Evolutionary conservation across 2,888 invertebrate genomes (phyloP), one percentile per base, ranked within the genome.

Genomic region (Gortyna flavago): DNA sequence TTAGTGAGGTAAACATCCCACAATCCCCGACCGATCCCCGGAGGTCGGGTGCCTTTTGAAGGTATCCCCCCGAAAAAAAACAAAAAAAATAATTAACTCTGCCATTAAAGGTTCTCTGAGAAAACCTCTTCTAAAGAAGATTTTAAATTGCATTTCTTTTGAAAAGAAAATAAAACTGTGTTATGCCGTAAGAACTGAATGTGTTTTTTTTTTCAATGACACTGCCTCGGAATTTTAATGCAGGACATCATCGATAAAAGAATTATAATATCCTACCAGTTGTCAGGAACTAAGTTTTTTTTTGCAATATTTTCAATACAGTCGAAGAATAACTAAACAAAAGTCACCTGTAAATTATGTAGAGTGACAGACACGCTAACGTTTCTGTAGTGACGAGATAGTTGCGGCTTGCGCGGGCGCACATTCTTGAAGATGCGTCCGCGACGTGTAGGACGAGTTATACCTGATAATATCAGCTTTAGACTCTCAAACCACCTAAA

Each of bases 391-490:
- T 99, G 99, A 0, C 99, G 97, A 87, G 99, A 99, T 8, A 99
- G 97, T 88, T 99, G 99, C 83, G 98, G 98, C 93, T 99, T 99
- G 75, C 98, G 97, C 25, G 99, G 98, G 21, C 98, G 97, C 70
- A 98, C 97, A 92, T 98, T 98, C 81, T 97, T 97, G 94, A 99
- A 99, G 54, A 99, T 97, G 1, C 97, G 97, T 0, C 99, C 99
- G 88, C 99, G 97, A 18, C 99, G 97, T 0, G 99, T 99, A 0
- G 99, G 99, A 2, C 99, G 97, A 2, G 99, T 99, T 0, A 99
- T 99, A 0, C 98, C 98, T 0, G 99, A 99, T 57, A 99, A 95
- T 83, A 99, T 98, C 80, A 99, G 97, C 95, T 99, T 99, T 51
- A 99, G 97, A 91, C 99, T 99, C 94, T 99, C 99, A 93, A 99